Base-by-base conservation (phyloP, 2,888 invertebrate species). In the Serripes groenlandicus region DNA sequence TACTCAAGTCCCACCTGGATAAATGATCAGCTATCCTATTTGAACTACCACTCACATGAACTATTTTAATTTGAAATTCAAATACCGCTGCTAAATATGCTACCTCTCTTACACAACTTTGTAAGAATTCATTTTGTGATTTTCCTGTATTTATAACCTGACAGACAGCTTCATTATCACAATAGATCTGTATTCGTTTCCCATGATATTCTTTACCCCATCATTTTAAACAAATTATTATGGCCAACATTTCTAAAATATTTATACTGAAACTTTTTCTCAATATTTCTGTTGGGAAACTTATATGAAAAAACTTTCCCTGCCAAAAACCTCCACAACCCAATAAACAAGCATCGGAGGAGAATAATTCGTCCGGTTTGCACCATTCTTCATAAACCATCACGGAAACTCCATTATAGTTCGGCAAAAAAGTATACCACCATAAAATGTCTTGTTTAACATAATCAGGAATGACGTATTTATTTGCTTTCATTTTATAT, bases 51-150 rank as follows among this genome's bases (percentile, higher is more conserved):
- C 56, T 56, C 9, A 71, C 3, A 71, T 56, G 71, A 4, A 56
- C 34, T n/a, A 56, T 56, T 7, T 35, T 56, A n/a, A 71, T 34
- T 56, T 71, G 56, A 34, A 54, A 71, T 56, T 71, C 71, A 3
- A 21, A 34, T 9, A 11, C 34, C 9, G 71, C 71, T 32, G 71
- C 32, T 18, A 71, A n/a, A 34, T 56, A 71, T 11, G 71, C 30
- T n/a, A 54, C 1, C 49, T 71, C 71, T 18, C 71, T 30, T 26
- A 71, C 54, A 34, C 56, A 71, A 30, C n/a, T n/a, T n/a, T 56
- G 71, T 54, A 71, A 56, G 32, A 71, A n/a, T n/a, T 32, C 56
- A 71, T 56, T 32, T 23, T 71, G 3, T 7, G 56, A 23, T 56
- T 52, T 56, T 1, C 71, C 71, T n/a, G n/a, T n/a, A n/a, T n/a